These are phyloP conservation scores for Halcyon leucocephala DNA, from an alignment of 2,797 vertebrate genomes.

Conservation along the genomic window DNA sequence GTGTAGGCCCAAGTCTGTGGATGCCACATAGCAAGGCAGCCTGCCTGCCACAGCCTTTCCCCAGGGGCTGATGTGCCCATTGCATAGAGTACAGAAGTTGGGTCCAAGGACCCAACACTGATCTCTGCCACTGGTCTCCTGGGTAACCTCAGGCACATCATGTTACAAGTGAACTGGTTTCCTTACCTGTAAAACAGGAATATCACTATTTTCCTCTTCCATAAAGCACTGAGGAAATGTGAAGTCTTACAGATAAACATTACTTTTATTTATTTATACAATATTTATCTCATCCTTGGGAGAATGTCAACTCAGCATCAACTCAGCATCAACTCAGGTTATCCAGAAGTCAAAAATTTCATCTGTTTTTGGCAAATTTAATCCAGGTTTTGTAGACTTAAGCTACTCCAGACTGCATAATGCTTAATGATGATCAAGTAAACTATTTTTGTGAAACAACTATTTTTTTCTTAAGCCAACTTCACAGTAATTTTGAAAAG, in stretches of 20 bases:
- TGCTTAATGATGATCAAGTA: background rate
- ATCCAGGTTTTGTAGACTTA: background rate
- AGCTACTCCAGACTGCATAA: background rate
- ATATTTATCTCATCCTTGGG: background rate
- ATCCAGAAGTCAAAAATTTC: background rate
- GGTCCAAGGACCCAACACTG: background rate
- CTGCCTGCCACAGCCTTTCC: background rate
- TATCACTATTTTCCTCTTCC: background rate
- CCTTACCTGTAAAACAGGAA: background rate
- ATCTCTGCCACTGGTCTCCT: background rate
- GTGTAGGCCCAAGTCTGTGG: background rate
- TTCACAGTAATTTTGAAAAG: background rate
- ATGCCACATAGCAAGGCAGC: background rate
- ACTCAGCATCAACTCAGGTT: background rate
- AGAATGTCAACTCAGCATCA: background rate
- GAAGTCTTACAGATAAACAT: background rate
- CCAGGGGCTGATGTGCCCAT: fast-evolving
- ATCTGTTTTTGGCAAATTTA: background rate
- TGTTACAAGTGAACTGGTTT: background rate
- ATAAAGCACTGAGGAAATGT: background rate
- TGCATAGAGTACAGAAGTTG: background rate
- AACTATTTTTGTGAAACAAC: background rate
- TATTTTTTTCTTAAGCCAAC: background rate
- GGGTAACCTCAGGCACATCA: background rate
- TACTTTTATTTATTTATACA: background rate